Percentiles rank a stretch among this genome's conserved stretches.
Evolutionary conservation across 2,113 vertebrate genomes (phyloP).

Genomic region (Athene cunicularia): DNA sequence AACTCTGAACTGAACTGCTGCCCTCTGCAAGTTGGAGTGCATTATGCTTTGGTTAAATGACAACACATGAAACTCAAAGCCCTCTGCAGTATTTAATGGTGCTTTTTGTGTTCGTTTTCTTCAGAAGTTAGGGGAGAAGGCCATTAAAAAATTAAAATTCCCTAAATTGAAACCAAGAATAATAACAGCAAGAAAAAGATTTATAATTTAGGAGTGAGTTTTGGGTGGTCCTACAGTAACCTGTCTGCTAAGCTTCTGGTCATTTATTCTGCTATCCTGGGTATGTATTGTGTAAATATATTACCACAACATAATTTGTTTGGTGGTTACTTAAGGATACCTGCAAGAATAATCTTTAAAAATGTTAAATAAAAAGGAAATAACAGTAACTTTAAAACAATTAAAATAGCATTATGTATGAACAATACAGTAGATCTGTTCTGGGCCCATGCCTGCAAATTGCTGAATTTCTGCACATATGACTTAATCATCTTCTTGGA

Average conservation of each 20-base stretch:
- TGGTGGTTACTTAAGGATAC: neutral
- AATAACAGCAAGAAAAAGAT: neutral
- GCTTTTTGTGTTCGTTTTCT: neutral
- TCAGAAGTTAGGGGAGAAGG: neutral
- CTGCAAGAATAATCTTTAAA: neutral
- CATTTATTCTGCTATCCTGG: neutral
- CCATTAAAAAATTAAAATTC: neutral
- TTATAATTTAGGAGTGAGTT: neutral
- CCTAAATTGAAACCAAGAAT: neutral
- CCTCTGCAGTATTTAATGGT: neutral
- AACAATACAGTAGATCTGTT: neutral
- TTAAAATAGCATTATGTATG: neutral
- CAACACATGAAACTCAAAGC: neutral
- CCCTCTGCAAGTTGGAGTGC: neutral
- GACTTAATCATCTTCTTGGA: neutral
- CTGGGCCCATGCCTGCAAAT: neutral
- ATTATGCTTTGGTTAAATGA: neutral
- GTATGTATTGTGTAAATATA: neutral
- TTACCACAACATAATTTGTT: neutral
- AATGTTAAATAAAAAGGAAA: neutral
- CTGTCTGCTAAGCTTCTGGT: neutral
- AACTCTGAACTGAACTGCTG: neutral
- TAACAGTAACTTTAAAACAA: neutral
- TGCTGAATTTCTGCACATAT: neutral
- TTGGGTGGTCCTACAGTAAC: neutral